A percentile compares a stretch with the other conserved stretches of the same genome.
These are phyloP conservation scores for Acrobasis repandana DNA, from an alignment of 2,888 invertebrate species.

Conservation along the genomic window DNA sequence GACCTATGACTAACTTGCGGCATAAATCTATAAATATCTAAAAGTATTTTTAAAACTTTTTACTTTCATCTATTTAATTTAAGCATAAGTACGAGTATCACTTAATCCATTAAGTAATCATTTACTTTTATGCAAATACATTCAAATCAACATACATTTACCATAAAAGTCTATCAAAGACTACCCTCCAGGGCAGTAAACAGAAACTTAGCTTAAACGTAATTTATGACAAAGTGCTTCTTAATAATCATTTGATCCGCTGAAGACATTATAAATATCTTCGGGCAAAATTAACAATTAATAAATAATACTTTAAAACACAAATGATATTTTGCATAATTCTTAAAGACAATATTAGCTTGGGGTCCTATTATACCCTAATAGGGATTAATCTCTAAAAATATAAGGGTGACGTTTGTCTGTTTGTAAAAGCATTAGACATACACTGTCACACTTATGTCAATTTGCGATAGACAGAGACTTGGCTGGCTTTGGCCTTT, in stretches of 20 bases:
- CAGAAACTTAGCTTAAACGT: neutral
- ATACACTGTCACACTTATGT: too few species aligned
- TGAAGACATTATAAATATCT: constrained; percentile 43
- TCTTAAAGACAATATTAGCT: constrained; percentile 50
- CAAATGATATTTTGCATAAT: constrained; percentile 46
- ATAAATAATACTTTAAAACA: constrained; percentile 48
- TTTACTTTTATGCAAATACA: constrained; percentile 13
- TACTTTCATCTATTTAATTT: neutral
- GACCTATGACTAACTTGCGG: too few species aligned
- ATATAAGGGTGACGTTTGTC: constrained; percentile 22
- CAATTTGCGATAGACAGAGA: too few species aligned
- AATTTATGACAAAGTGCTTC: constrained; percentile 2
- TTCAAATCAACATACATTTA: neutral
- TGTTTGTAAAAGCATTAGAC: constrained; percentile 3
- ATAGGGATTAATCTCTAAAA: constrained; percentile 32
- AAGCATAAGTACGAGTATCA: too few species aligned
- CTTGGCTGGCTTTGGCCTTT: too few species aligned
- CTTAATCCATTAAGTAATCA: neutral
- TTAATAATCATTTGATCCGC: constrained; percentile 19
- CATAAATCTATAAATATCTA: too few species aligned
- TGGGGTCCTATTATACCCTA: constrained; percentile 39
- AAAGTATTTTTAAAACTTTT: too few species aligned
- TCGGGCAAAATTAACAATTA: constrained; percentile 51
- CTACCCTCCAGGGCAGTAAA: neutral
- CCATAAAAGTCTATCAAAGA: constrained; percentile 6